A percentile compares a stretch with the other conserved stretches of the same genome.
These are phyloP conservation scores for Drosophila saltans DNA, from an alignment of 1,140 invertebrate genomes.

Conservation along the genomic window DNA sequence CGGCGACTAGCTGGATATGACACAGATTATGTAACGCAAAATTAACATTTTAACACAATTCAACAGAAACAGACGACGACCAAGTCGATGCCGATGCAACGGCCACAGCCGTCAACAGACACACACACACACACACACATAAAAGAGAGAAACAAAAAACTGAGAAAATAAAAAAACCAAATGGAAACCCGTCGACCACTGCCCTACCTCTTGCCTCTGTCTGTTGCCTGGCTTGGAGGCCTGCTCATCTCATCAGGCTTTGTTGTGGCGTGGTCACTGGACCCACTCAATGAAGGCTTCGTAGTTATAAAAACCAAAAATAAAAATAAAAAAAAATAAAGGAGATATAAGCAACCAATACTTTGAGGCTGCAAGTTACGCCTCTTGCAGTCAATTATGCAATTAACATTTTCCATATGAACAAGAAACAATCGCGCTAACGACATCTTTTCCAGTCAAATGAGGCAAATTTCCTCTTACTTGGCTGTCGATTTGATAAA, in stretches of 20 bases:
- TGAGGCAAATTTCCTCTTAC: slow-evolving; percentile 69
- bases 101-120: slow-evolving; percentile 36
- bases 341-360: slow-evolving; percentile 19
- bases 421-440: slow-evolving; percentile 63
- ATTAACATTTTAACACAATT: slow-evolving; percentile 82
- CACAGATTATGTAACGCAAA: slow-evolving; percentile 79
- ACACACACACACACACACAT: slow-evolving; percentile 4
- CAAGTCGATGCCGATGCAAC: slow-evolving; percentile 41
- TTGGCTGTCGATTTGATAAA: slow-evolving; percentile 64
- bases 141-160: slow-evolving; percentile 17
- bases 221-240: slow-evolving; percentile 37
- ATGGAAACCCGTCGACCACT: slow-evolving; percentile 47
- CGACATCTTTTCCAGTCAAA: slow-evolving; percentile 45
- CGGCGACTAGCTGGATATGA: slow-evolving; percentile 66
- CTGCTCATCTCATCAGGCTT: slow-evolving; percentile 55
- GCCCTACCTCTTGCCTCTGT: slow-evolving; percentile 33
- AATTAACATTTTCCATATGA: slow-evolving; percentile 69
- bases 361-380: slow-evolving; percentile 45
- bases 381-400: slow-evolving; percentile 78
- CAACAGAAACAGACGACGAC: slow-evolving; percentile 61
- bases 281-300: slow-evolving; percentile 20
- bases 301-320: slow-evolving; percentile 22
- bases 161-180: slow-evolving; percentile 34
- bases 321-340: no score
- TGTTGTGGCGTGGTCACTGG: slow-evolving; percentile 50